These are phyloP conservation scores for Lophotis ruficrista DNA, from an alignment of 2,113 vertebrate species.

Conservation along the genomic window DNA sequence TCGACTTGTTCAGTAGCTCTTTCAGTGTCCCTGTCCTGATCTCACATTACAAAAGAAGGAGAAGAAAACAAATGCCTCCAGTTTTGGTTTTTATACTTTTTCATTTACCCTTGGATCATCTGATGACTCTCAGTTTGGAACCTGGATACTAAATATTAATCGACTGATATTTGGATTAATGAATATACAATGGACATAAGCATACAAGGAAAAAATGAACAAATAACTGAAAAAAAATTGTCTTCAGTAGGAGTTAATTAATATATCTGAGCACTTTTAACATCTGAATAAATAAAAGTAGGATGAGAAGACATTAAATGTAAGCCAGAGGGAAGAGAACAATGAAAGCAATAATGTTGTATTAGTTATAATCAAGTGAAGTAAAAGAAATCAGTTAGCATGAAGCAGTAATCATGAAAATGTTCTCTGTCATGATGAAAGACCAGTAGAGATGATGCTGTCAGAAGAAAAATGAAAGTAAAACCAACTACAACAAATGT, in stretches of 20 bases:
- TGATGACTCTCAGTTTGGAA: background rate
- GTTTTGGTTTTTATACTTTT: background rate
- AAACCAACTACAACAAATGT: background rate
- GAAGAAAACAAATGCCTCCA: background rate
- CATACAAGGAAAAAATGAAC: background rate
- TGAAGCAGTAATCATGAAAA: background rate
- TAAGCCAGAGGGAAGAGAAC: background rate
- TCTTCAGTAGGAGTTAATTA: background rate
- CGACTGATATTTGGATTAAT: background rate
- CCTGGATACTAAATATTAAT: background rate
- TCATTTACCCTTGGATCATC: background rate
- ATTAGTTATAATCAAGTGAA: background rate
- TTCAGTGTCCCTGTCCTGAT: background rate
- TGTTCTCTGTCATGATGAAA: background rate
- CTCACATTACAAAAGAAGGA: background rate
- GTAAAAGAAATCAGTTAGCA: background rate
- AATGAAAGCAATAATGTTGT: slow-evolving; percentile 1
- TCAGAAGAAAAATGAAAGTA: background rate
- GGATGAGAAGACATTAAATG: background rate
- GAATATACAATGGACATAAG: background rate
- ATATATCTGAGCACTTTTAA: background rate
- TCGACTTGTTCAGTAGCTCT: background rate
- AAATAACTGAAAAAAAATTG: background rate
- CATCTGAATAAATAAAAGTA: background rate
- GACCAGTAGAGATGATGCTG: background rate